These are phyloP conservation scores for Heliconius hewitsoni DNA, from an alignment of 1,140 invertebrate genomes.

Conservation along the genomic window DNA sequence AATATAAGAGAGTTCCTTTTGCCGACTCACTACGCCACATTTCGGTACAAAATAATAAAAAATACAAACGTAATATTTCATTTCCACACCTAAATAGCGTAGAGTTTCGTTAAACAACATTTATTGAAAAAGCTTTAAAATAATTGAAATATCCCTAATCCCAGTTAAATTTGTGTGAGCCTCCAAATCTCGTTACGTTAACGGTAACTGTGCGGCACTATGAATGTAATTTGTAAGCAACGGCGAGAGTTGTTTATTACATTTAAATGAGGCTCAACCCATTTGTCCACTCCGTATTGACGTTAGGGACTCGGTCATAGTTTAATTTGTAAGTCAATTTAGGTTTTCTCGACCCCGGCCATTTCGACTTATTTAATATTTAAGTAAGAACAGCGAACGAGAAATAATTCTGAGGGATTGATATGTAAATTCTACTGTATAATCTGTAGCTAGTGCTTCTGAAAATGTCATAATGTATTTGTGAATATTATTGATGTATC, in stretches of 20 bases:
- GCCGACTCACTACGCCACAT: too few relatives aligned
- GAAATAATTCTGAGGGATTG: not conserved
- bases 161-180: slow-evolving; percentile 20
- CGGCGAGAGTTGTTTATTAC: slow-evolving; percentile 22
- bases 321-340: slow-evolving; percentile 38
- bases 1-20: too few relatives aligned
- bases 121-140: not conserved
- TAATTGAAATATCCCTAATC: not conserved
- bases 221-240: slow-evolving; percentile 25
- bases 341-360: slow-evolving; percentile 16
- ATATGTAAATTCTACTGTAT: not conserved
- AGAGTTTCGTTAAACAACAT: not conserved
- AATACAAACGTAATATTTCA: not conserved
- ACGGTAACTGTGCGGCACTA: slow-evolving; percentile 16
- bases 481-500: too few relatives aligned
- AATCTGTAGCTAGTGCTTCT: not conserved
- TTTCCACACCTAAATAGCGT: not conserved
- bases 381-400: not conserved
- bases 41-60: too few relatives aligned
- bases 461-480: too few relatives aligned
- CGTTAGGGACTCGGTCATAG: slow-evolving; percentile 14
- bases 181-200: slow-evolving; percentile 17
- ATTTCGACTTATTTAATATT: slow-evolving; percentile 4
- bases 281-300: slow-evolving; percentile 25
- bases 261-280: slow-evolving; percentile 18